Base-by-base conservation (phyloP, 2,888 invertebrate genomes). In the Octonoba sinensis region DNA sequence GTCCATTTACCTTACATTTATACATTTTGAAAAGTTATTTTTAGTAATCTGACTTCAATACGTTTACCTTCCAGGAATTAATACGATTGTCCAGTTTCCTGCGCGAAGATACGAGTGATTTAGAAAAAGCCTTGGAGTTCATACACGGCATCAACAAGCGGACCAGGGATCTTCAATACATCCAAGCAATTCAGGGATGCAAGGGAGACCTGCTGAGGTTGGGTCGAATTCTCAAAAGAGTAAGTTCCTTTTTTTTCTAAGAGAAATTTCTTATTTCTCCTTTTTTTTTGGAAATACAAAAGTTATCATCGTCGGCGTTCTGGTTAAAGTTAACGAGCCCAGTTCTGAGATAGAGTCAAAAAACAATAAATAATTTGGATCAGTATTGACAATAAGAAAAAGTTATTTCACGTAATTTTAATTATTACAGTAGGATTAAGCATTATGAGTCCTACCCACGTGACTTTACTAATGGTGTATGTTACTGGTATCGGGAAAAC, bases 51-150 rank as follows among this genome's bases (percentile, higher is more conserved):
- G 3, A 15, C 18, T 54, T 54, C 15, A 12, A 47, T 12, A 47
- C 54, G n/a, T 18, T 54, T 54, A 54, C 8, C 49, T 73, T 16
- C 20, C 90, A 96, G 96, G 97, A 97, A 91, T 91, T 97, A 91
- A 95, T 97, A 87, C 96, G 96, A 90, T 96, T 95, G 90, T 95
- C 95, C 87, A 92, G 93, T 87, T 93, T 93, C 89, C 92, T 96
- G 87, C 94, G 94, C 87, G 95, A 96, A 91, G 95, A 95, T 90
- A 94, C 93, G 89, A 92, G 92, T 87, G 95, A 96, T 89, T 93
- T 97, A 87, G 94, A 96, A 89, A 95, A 94, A 88, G 96, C 96
- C 85, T 91, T 96, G 88, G 96, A 97, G 91, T 94, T 98, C 91
- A 95, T 98, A 93, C 93, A 95, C 87, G 94, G 94, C 86, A 93